Conservation (phyloP, 1,140 invertebrate genomes). For the Caenorhabditis inopinata region DNA sequence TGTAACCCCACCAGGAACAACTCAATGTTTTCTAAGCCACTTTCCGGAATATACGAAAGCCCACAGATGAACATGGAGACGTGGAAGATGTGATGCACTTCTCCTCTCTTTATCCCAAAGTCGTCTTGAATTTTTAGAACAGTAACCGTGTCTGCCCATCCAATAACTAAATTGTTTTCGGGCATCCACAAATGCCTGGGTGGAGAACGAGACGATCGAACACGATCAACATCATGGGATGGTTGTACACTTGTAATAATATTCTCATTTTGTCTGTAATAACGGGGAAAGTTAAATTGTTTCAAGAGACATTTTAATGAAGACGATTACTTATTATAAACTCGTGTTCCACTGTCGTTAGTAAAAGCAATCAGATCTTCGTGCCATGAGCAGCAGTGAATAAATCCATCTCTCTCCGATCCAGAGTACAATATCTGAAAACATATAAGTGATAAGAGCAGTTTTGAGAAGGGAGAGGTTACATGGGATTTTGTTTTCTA, state of each 20-base stretch:
- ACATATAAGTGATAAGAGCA: too few relatives aligned
- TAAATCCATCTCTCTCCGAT: slow-evolving; percentile 56
- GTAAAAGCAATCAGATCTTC: slow-evolving; percentile 58
- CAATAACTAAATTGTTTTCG: slow-evolving; percentile 52
- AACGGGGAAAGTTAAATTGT: too few relatives aligned
- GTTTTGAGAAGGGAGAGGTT: too few relatives aligned
- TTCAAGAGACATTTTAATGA: not conserved
- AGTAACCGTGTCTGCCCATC: slow-evolving; percentile 59
- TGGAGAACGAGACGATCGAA: slow-evolving; percentile 49
- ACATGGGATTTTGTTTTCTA: not conserved
- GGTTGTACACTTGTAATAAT: slow-evolving; percentile 59
- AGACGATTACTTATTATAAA: slow-evolving; percentile 60
- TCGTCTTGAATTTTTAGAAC: slow-evolving; percentile 34
- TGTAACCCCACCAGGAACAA: slow-evolving; percentile 26
- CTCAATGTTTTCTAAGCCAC: not conserved
- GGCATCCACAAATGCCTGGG: slow-evolving; percentile 57
- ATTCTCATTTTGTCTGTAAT: slow-evolving; percentile 48
- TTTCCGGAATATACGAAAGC: slow-evolving; percentile 21
- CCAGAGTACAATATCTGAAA: slow-evolving; percentile 56
- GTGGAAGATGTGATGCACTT: slow-evolving; percentile 18
- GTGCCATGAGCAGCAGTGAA: slow-evolving; percentile 53
- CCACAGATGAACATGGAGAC: slow-evolving; percentile 36
- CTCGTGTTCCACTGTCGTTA: slow-evolving; percentile 61
- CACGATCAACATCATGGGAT: slow-evolving; percentile 46
- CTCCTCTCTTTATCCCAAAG: not conserved